Base-by-base conservation (phyloP, 2,888 invertebrate genomes). In the Falcaria lacertinaria region DNA sequence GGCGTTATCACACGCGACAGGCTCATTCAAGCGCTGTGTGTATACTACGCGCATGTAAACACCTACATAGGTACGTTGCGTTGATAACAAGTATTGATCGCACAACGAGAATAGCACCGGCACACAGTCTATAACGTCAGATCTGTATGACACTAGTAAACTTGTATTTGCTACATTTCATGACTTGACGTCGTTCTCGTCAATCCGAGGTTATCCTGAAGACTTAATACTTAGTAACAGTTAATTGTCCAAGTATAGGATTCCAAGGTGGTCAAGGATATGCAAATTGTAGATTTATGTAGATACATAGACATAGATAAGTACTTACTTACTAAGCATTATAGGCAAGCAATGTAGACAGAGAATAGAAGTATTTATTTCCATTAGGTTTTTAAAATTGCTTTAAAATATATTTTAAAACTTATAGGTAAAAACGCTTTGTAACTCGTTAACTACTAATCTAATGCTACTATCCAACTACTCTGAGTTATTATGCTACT, bases 1-100 rank as follows among this genome's bases (percentile, higher is more conserved):
- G 51, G 46, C 52, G 64, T 74, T 77, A 74, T 76, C 74, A 72
- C 69, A 64, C 70, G 72, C 76, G 77, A 71, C 80, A 62, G 69
- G 70, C 74, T 79, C 80, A 74, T 76, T 70, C 68, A 70, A 74
- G 65, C 77, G 60, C 76, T 58, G 68, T 69, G 68, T 68, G 72
- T 70, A 69, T 78, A 86, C 87, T 87, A 77, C 77, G 83, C 85
- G 86, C 84, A 81, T 79, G 74, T 80, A 85, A 85, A 85, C 83
- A 84, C 81, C 80, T 73, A 82, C 80, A 75, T 74, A 75, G 70
- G 58, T 73, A 67, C 65, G 73, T 75, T 87, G 67, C 66, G 73
- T 75, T 87, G 88, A 87, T 89, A 87, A 86, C 74, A 64, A 54
- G 79, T 89, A 89, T 89, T 87, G 88, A 88, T 88, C 81, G 67